phyloP scores from a whole-genome alignment of 2,113 vertebrate species.

The Chloropsis hardwickii region DNA sequence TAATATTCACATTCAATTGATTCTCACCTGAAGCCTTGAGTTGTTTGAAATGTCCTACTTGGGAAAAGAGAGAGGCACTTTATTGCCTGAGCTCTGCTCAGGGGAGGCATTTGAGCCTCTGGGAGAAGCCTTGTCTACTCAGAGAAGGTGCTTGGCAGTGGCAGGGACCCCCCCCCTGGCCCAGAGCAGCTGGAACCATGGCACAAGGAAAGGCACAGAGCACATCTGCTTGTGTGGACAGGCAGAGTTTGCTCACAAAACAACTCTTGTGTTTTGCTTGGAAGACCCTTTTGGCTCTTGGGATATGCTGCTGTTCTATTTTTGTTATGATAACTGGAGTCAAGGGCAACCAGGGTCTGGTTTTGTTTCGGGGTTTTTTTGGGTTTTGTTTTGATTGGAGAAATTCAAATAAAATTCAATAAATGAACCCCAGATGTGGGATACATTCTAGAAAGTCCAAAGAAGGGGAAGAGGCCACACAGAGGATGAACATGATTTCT shows the following conservation, averaged over 20 bases:
- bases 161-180: not conserved
- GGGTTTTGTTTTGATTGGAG: not conserved
- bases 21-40: not conserved
- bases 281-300: not conserved
- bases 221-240: fast-evolving
- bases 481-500: not conserved
- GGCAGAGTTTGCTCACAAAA: not conserved
- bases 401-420: not conserved
- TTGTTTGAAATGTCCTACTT: not conserved
- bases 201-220: not conserved
- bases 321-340: constrained; percentile 49
- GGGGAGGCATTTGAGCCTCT: not conserved
- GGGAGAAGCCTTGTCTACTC: not conserved
- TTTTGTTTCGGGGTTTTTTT: not conserved
- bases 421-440: constrained; percentile 40
- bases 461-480: not conserved
- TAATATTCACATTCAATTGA: not conserved
- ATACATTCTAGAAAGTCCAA: not conserved
- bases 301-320: constrained; percentile 2
- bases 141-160: not conserved
- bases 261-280: not conserved
- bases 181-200: not conserved
- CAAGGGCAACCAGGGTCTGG: not conserved
- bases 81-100: not conserved
- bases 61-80: not conserved